Conservation (phyloP, 2,797 vertebrate species). For the Meriones psammophilus region DNA sequence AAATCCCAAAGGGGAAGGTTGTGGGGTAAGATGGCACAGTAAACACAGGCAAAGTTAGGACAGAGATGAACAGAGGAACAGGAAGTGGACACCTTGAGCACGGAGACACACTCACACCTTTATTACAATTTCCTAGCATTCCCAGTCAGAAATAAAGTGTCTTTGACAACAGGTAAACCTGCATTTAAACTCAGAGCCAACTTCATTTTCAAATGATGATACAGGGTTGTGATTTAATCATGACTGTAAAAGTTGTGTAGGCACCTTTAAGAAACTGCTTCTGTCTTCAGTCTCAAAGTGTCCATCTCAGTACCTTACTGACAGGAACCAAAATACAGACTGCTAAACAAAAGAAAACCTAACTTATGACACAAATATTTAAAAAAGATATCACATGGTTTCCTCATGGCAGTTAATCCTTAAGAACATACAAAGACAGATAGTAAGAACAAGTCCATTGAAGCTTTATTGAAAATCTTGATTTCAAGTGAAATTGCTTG, state of each 20-base stretch:
- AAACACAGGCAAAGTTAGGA: not conserved
- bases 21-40: not conserved
- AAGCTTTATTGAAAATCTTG: conserved; percentile 85
- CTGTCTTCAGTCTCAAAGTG: not conserved
- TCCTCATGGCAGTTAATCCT: conserved; percentile 38
- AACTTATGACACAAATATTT: conserved; percentile 29
- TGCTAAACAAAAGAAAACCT: conserved; percentile 47
- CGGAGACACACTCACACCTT: not conserved
- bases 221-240: conserved; percentile 36
- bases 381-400: conserved; percentile 41
- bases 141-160: not conserved
- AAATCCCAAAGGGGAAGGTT: not conserved
- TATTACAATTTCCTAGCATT: conserved; percentile 22
- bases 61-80: not conserved
- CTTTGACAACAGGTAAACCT: not conserved
- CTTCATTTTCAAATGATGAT: conserved; percentile 43
- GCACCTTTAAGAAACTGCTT: not conserved
- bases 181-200: conserved; percentile 6
- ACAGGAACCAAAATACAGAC: conserved; percentile 52
- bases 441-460: conserved; percentile 76
- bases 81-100: not conserved
- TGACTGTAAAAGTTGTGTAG: not conserved
- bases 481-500: conserved; percentile 83
- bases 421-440: conserved; percentile 76
- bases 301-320: conserved; percentile 35